Base-by-base conservation (phyloP, 2,113 vertebrate genomes). In the Onychostoma macrolepis region DNA sequence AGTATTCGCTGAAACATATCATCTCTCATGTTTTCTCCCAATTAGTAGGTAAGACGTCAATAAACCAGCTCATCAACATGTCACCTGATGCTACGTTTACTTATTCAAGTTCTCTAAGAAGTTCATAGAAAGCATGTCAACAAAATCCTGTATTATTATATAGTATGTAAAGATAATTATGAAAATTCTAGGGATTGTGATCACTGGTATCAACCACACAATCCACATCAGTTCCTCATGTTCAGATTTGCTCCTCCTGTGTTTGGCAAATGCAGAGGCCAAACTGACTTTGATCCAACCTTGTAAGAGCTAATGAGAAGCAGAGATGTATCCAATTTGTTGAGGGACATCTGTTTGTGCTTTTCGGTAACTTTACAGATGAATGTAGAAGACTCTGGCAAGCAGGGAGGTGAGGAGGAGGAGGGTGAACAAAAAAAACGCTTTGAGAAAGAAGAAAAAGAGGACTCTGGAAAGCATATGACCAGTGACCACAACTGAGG, bases 301-400 rank as follows among this genome's bases (percentile, higher is more conserved):
- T 87, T 86, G 43, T 86, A 90, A 90, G 87, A 69, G 71, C 26
- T 80, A 87, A 85, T 72, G 78, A 76, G 78, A 81, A 87, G 67
- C 72, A 81, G 69, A 38, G 67, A 71, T 41, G 24, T 43, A 74
- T 80, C 43, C 79, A 36, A 50, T 87, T 90, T 80, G n/a, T 65
- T 72, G 36, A 38, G 56, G 81, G 43, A 89, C 90, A 91, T 91
- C 87, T 92, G 90, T 83, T 91, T 89, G 86, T 84, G 58, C 83
- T 90, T 90, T 87, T 85, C 56, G 4, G 19, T 63, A 13, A 38
- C 28, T 81, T 72, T 48, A 75, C 26, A 87, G 58, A 75, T 11
- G 28, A 69, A 81, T 24, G 76, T 82, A 28, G 36, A 72, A 80
- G 74, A 58, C 61, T 15, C 30, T 87, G 74, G 58, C 65, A 36